Evolutionary conservation across 2,888 invertebrate species (phyloP), one percentile per base, ranked within the genome.

Genomic region (Cephus rjabovi): DNA sequence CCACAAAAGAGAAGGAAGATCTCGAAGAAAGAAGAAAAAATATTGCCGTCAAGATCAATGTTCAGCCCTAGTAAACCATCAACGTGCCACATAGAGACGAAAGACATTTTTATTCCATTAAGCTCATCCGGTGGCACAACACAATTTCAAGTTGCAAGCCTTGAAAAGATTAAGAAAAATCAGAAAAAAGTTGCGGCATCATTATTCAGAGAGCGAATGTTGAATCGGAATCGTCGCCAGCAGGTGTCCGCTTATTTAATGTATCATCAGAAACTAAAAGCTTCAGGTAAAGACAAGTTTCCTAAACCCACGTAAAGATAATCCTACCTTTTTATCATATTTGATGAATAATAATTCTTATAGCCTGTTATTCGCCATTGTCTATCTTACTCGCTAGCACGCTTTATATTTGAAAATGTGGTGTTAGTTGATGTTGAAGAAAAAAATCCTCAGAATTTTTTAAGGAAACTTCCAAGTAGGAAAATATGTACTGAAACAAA

Each of bases 101-200:
- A 83, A 6, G 73, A 79, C 0, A 83, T 79, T 11, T 84, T 77
- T n/a, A 77, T 84, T 34, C 69, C 83, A 1, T 79, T 86, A 0
- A 90, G 88, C 78, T 79, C 80, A 4, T 77, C 76, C 15, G 90
- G 89, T 74, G 84, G 88, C 69, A 90, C 89, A 4, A 89, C 90
- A 1, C 75, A 87, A 34, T 91, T 91, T 73, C 76, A 79, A 11
- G 85, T 90, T 2, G 81, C 86, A 0, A 84, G 86, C 73, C 68
- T 91, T n/a, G 34, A 80, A 9, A 89, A 87, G 75, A 71, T 81
- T 0, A 83, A 80, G 12, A 86, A 85, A 74, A 79, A 81, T 35
- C 9, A 77, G 1, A 87, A 86, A 75, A 85, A 85, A 74, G 76
- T 77, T 15, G 23, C 75, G 0, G 82, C 80, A 0, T 80, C 83